Base-by-base conservation (phyloP, 2,797 vertebrate species). In the Phalanger gymnotis region DNA sequence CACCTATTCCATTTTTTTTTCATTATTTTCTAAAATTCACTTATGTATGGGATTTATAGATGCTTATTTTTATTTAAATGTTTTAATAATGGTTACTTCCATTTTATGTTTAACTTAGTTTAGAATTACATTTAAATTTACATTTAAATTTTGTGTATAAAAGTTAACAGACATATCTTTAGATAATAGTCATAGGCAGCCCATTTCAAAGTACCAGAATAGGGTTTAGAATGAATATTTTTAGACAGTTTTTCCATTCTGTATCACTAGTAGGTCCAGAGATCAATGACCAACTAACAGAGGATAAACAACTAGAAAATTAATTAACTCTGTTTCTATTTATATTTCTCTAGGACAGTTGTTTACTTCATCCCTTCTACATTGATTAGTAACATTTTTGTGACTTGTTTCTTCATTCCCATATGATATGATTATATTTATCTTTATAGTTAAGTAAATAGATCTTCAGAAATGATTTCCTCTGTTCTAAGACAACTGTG, bases 71-170 rank as follows among this genome's bases (percentile, higher is more conserved):
- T 53, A 52, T 14, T 95, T 90, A n/a, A 87, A 25, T 16, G 30
- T 53, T 90, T 54, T n/a, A n/a, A 54, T 53, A 55, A 94, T 53
- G 5, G 54, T 12, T 90, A n/a, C 12, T 91, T 94, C 73, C 96
- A 34, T 92, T 96, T 95, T 93, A 53, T 73, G 93, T 92, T 95
- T 95, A 91, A 91, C 27, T 90, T 47, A 89, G 73, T 90, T 95
- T 91, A 93, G 28, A 51, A 7, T 92, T 92, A 92, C 54, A n/a
- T 91, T 40, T 73, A 95, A 51, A 53, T n/a, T n/a, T n/a, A 34
- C 3, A n/a, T 93, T 91, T 91, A 96, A 90, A 90, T 95, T 31
- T 53, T 92, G 4, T 47, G 0, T 96, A 16, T 7, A 58, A 27
- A 54, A 90, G 94, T 92, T 53, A 53, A 47, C 54, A 96, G 1